Conservation (phyloP, 2,888 invertebrate genomes). For the Steromphala cineraria region DNA sequence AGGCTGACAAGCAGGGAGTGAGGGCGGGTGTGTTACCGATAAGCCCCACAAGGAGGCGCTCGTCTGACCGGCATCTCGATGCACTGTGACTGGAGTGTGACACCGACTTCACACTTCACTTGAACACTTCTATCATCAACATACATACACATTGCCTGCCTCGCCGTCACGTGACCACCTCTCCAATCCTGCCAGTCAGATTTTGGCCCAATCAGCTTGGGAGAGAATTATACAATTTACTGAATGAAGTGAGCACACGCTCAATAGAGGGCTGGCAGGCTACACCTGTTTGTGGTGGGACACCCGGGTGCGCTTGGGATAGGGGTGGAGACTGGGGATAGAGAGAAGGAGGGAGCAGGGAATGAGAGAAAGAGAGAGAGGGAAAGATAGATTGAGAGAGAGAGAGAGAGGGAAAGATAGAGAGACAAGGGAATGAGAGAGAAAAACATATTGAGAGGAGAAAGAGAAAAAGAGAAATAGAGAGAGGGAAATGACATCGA, state of each 20-base stretch:
- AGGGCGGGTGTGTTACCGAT: not conserved
- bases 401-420: too few species aligned
- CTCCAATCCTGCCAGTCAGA: not conserved
- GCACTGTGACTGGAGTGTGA: not conserved
- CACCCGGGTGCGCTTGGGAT: not conserved
- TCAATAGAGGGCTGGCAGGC: not conserved
- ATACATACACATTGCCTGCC: not conserved
- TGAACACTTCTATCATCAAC: not conserved
- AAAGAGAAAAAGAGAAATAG: too few species aligned
- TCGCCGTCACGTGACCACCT: not conserved
- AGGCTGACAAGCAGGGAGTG: not conserved
- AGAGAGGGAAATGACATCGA: too few species aligned
- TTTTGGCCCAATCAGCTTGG: not conserved
- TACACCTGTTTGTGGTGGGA: not conserved
- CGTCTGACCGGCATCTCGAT: not conserved
- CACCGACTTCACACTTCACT: not conserved
- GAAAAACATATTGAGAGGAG: too few species aligned
- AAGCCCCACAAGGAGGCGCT: not conserved
- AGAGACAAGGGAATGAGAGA: too few species aligned
- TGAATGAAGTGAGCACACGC: not conserved
- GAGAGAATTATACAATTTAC: constrained; percentile 1
- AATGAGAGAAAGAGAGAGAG: not conserved
- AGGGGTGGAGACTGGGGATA: not conserved
- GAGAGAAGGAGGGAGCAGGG: not conserved
- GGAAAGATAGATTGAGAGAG: not conserved